Percentiles rank a stretch among this genome's conserved stretches.
Conservation (phyloP, 1,140 invertebrate species). For the Orius insidiosus region DNA sequence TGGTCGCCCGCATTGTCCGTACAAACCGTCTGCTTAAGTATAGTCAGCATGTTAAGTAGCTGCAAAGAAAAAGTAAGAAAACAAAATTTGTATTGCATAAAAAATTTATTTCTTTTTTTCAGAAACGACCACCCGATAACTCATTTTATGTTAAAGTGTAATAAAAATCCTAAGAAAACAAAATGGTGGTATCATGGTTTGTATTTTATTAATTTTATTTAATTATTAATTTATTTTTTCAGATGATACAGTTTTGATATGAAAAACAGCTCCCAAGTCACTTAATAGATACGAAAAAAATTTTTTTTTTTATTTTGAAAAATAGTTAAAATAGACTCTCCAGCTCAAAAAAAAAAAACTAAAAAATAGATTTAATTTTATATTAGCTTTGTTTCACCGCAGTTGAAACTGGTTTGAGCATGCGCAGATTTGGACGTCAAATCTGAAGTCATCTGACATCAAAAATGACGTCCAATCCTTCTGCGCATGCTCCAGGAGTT, state of each 20-base stretch:
- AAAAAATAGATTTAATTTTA: neutral
- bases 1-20: constrained; percentile 96
- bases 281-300: neutral
- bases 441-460: too few species aligned
- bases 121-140: constrained; percentile 90
- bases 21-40: constrained; percentile 89
- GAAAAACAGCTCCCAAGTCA: neutral
- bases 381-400: too few species aligned
- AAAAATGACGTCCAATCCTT: too few species aligned
- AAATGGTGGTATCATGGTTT: constrained; percentile 98
- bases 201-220: constrained; percentile 23
- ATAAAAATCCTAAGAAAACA: constrained; percentile 97
- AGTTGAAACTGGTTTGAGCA: too few species aligned
- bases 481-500: too few species aligned
- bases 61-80: constrained; percentile 74
- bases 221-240: constrained; percentile 5
- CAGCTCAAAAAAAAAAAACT: constrained; percentile 8
- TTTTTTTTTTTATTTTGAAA: neutral
- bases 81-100: too few species aligned
- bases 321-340: neutral
- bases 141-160: constrained; percentile 97
- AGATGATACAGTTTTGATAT: constrained; percentile 18
- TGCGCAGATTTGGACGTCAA: too few species aligned
- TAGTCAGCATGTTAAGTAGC: constrained; percentile 95
- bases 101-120: constrained; percentile 26